These are phyloP conservation scores for Petrocephalus zakoni DNA, from an alignment of 2,113 vertebrate genomes.

Conservation along the genomic window DNA sequence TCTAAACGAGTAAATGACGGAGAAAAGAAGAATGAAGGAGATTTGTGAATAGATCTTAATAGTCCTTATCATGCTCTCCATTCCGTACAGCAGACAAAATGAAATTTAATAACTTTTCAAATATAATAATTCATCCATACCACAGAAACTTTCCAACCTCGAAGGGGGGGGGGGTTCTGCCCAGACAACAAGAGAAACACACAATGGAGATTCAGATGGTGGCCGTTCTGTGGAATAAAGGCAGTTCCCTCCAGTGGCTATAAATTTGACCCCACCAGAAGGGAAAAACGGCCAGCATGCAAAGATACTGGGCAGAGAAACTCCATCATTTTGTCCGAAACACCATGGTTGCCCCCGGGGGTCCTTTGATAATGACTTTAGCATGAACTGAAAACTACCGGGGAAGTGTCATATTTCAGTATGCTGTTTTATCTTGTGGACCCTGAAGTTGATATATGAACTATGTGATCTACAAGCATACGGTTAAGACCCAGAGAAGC, in stretches of 20 bases:
- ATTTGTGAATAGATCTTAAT: background rate
- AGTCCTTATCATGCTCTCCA: background rate
- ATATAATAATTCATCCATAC: background rate
- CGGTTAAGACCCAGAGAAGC: background rate
- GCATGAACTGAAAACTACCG: background rate
- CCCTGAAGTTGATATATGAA: background rate
- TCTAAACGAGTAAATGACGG: background rate
- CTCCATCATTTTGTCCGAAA: background rate
- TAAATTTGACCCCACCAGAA: background rate
- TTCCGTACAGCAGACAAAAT: background rate
- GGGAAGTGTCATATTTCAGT: background rate
- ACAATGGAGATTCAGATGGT: background rate
- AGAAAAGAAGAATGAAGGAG: background rate
- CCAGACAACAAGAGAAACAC: background rate
- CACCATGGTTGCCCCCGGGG: background rate
- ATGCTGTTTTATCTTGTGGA: background rate
- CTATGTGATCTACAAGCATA: background rate
- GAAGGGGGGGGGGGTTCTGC: background rate
- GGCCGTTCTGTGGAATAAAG: background rate
- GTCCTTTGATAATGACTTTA: background rate
- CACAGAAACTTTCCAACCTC: background rate
- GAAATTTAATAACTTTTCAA: background rate
- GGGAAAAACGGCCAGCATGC: background rate
- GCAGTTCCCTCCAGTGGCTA: background rate
- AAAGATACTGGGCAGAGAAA: background rate